Evolutionary conservation across 23 tunicate genomes (phyloP).

Genomic region (Corella eumyota): DNA sequence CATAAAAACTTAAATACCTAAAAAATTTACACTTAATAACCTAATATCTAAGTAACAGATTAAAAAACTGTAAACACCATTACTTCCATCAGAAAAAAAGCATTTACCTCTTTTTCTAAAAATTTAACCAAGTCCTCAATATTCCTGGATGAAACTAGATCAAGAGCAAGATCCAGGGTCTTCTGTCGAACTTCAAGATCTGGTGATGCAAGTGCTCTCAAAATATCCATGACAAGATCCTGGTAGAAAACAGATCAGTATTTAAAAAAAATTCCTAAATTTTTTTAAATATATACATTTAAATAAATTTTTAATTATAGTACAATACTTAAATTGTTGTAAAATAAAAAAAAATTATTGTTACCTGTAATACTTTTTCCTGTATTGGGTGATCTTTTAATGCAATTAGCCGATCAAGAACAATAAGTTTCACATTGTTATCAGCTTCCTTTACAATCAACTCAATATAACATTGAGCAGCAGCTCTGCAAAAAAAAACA

Average conservation of each 20-base stretch:
- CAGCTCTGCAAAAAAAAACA: conserved; percentile 46
- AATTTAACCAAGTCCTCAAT: conserved; percentile 95
- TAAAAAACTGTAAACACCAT: too few species aligned
- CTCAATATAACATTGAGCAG: conserved; percentile 97
- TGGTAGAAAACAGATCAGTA: conserved; percentile 1
- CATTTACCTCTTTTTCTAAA: conserved; percentile 88
- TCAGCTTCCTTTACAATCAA: conserved; percentile 96
- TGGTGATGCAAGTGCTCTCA: conserved; percentile 93
- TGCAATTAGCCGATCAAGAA: conserved; percentile 80
- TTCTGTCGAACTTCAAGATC: conserved; percentile 95
- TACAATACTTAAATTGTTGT: not conserved
- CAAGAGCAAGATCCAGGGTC: conserved; percentile 94
- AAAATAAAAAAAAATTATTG: not conserved
- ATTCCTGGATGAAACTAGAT: conserved; percentile 89
- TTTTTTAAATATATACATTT: not conserved
- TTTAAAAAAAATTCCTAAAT: not conserved
- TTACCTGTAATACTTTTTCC: conserved; percentile 86
- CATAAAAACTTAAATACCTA: too few species aligned
- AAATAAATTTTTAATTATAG: not conserved
- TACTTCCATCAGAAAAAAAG: too few species aligned
- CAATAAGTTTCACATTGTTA: conserved; percentile 98
- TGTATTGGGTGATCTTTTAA: conserved; percentile 85
- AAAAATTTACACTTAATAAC: too few species aligned
- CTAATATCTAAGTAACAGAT: too few species aligned
- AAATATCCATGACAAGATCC: conserved; percentile 96